Evolutionary conservation across 2,797 vertebrate genomes (phyloP).

Genomic region (Chaetodon trifasciatus): DNA sequence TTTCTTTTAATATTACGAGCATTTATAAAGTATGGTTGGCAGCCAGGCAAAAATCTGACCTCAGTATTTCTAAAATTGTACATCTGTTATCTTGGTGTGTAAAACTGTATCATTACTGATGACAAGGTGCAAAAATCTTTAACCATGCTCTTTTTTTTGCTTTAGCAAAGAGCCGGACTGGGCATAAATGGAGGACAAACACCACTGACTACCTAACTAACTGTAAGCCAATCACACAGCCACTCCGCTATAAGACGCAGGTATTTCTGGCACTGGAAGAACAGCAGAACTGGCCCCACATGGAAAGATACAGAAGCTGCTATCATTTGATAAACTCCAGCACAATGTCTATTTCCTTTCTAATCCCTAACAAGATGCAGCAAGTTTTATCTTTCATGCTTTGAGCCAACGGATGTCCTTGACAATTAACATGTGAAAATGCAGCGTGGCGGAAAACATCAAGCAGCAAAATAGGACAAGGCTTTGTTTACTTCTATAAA

Average conservation of each 20-base stretch:
- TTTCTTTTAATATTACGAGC: neutral
- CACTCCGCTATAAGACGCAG: constrained; percentile 19
- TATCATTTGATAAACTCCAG: neutral
- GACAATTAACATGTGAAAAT: constrained; percentile 61
- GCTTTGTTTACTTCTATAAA: constrained; percentile 69
- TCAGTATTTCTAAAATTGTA: neutral
- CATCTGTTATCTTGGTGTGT: neutral
- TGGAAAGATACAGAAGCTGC: neutral
- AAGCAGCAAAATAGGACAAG: constrained; percentile 51
- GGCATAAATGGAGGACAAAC: constrained; percentile 58
- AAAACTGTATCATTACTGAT: neutral
- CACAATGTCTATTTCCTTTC: constrained; percentile 23
- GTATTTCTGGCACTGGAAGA: constrained; percentile 8
- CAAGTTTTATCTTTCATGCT: constrained; percentile 37
- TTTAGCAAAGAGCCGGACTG: constrained; percentile 33
- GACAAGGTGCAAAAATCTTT: constrained; percentile 47
- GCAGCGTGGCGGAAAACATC: constrained; percentile 37
- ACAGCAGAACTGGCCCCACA: neutral
- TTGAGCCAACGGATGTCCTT: constrained; percentile 43
- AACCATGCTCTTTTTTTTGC: constrained; percentile 27
- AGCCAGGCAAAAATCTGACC: neutral
- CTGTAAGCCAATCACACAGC: constrained; percentile 55
- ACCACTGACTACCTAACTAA: constrained; percentile 68
- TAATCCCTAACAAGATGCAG: constrained; percentile 16
- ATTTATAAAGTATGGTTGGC: neutral